phyloP scores from a whole-genome alignment of 2,888 invertebrate species.

The Bursaphelenchus okinawaensis region DNA sequence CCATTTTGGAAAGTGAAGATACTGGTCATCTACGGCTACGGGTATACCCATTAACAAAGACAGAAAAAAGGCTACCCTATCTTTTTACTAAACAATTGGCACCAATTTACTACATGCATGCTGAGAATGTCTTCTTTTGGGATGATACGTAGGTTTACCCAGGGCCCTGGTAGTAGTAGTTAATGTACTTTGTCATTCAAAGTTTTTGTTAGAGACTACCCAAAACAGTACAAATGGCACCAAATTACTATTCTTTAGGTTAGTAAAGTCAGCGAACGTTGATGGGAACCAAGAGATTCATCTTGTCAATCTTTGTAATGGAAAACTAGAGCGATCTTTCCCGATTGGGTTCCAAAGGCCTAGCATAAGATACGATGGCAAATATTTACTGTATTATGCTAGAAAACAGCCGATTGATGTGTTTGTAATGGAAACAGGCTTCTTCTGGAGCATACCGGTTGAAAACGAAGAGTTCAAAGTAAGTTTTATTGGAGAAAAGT shows the following conservation, averaged over 20 bases:
- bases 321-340: neutral
- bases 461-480: neutral
- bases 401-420: neutral
- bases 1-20: neutral
- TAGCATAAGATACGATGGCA: neutral
- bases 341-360: neutral
- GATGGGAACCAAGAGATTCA: neutral
- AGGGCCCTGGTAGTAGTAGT: no score
- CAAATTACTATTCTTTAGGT: no score
- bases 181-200: no score
- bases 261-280: neutral
- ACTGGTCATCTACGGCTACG: neutral
- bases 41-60: neutral
- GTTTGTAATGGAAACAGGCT: neutral
- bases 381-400: neutral
- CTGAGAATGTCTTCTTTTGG: neutral
- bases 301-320: neutral
- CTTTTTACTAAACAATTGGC: neutral
- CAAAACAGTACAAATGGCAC: no score
- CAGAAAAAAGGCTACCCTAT: neutral
- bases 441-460: neutral
- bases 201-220: no score
- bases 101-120: neutral
- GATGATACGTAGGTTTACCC: neutral
- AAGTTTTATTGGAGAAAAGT: no score